Base-by-base conservation (phyloP, 2,888 invertebrate species). In the Dione juno region DNA sequence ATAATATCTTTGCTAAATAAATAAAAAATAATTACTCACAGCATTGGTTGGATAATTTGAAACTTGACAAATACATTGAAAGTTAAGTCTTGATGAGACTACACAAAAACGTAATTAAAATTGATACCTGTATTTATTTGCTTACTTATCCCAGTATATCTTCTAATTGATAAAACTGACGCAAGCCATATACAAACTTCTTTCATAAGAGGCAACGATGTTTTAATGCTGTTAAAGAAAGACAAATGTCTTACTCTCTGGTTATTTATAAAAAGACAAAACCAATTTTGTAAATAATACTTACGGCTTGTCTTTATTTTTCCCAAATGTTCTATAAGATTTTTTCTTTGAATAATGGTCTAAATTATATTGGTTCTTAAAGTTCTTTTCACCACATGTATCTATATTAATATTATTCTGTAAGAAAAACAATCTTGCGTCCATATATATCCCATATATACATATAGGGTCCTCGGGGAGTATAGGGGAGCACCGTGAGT, bases 291-390 rank as follows among this genome's bases (percentile, higher is more conserved):
- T 35, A n/a, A 10, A 10, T 3, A 16, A 37, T 10, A 54, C 54
- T 54, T 13, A 40, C 57, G 16, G 16, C 37, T 57, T 61, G 45
- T 75, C 69, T 21, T 74, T 73, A 21, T 72, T 70, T 14, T 66
- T 70, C 10, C 67, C 19, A 19, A 43, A 59, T 61, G 73, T 75
- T 11, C 53, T 19, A 28, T 35, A 35, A 9, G 10, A 3, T 21
- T 52, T 64, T 50, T 19, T 13, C 13, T 19, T 14, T 35, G 37
- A 14, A 14, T 37, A 14, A 1, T 19, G 11, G 6, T 52, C 40
- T 14, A 3, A 19, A 52, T 64, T 64, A 9, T 14, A 19, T 35
- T 45, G 14, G n/a, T 11, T 21, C 0, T 43, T n/a, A 11, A 35
- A 13, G 45, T 21, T 14, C 10, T 7, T 43, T 3, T 59, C n/a